Evolutionary conservation across 2,888 invertebrate genomes (phyloP).

Genomic region (Tipula confusa): DNA sequence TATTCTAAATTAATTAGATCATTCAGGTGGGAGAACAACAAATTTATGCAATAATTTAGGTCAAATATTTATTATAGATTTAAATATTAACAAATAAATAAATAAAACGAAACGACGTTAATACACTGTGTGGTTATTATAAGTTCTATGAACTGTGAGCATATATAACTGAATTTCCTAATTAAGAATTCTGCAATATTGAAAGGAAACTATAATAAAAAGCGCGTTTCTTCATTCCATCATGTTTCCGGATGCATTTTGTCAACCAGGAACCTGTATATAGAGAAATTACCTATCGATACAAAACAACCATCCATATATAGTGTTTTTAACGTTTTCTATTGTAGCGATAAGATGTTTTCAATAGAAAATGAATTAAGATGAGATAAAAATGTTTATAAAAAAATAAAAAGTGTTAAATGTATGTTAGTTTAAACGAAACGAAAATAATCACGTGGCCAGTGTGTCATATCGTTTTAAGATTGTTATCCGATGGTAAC

Average conservation of each 20-base stretch:
- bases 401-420: neutral
- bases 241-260: neutral
- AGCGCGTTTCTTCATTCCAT: neutral
- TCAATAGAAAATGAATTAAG: neutral
- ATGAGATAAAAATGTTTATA: neutral
- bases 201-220: neutral
- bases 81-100: neutral
- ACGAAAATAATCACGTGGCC: no score
- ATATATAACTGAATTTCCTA: constrained; percentile 15
- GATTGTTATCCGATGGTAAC: neutral
- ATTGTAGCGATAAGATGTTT: neutral
- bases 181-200: neutral
- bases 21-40: neutral
- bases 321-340: neutral
- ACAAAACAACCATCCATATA: neutral
- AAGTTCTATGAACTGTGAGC: constrained; percentile 25
- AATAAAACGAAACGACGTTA: neutral
- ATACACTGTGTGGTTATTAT: neutral
- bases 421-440: no score
- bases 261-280: neutral
- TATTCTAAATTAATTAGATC: neutral
- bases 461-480: neutral
- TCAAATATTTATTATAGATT: neutral
- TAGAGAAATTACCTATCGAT: neutral
- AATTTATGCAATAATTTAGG: neutral